These are phyloP conservation scores for Drosophila biarmipes DNA, from an alignment of 1,140 invertebrate genomes.

Conservation along the genomic window DNA sequence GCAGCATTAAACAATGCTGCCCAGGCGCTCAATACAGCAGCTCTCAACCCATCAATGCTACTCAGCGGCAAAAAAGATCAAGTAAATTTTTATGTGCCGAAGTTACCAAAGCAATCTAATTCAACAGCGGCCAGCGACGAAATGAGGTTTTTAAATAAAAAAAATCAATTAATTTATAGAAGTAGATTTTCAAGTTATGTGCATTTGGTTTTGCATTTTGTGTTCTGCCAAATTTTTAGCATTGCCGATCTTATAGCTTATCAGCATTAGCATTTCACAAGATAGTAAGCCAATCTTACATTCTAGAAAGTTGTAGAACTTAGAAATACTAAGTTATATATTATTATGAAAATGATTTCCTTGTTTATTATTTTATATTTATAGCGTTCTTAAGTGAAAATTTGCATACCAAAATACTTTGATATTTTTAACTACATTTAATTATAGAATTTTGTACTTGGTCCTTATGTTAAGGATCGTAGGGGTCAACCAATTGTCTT, in stretches of 20 bases:
- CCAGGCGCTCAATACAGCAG: conserved; percentile 77
- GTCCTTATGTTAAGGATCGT: too few relatives aligned
- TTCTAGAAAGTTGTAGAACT: conserved; percentile 11
- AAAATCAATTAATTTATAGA: conserved; percentile 28
- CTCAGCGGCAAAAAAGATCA: conserved; percentile 80
- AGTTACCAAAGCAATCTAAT: conserved; percentile 67
- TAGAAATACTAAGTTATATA: conserved; percentile 5
- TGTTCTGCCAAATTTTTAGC: conserved; percentile 51
- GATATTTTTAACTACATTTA: background rate
- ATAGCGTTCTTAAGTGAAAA: conserved; percentile 5
- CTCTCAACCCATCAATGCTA: conserved; percentile 75
- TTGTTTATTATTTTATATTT: background rate
- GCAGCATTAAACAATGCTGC: conserved; percentile 80
- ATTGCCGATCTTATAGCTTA: conserved; percentile 30
- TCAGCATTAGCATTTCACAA: conserved; percentile 39
- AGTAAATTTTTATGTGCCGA: conserved; percentile 80
- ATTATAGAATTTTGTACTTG: background rate
- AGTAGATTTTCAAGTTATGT: conserved; percentile 39
- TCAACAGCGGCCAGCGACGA: conserved; percentile 58
- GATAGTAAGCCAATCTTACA: conserved; percentile 18
- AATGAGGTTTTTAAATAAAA: conserved; percentile 77
- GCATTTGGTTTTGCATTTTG: conserved; percentile 62
- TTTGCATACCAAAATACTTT: background rate
- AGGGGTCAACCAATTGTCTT: too few relatives aligned
- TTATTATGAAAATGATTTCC: background rate